Percentiles rank a stretch among this genome's conserved stretches.
These are phyloP conservation scores for Caenorhabditis panamensis DNA, from an alignment of 2,888 invertebrate species.

Conservation along the genomic window DNA sequence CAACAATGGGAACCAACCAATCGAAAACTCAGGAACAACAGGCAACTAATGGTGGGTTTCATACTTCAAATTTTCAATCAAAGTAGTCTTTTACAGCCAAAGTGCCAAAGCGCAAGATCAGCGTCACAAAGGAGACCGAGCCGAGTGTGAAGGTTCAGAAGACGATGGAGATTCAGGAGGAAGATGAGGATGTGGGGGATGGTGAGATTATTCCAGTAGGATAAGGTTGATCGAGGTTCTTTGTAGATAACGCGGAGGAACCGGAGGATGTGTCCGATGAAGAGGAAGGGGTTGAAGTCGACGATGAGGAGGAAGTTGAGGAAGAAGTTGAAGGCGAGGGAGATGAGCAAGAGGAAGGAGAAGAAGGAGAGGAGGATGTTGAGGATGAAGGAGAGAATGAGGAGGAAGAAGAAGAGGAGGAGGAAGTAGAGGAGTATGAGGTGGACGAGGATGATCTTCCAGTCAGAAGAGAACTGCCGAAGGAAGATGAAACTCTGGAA, in stretches of 20 bases:
- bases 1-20: no score
- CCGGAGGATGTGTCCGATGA: not conserved
- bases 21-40: not conserved
- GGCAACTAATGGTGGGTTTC: not conserved
- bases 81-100: not conserved
- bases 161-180: not conserved
- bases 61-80: no score
- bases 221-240: not conserved
- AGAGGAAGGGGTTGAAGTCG: not conserved
- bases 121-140: not conserved
- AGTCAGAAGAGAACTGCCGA: no score
- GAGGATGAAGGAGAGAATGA: no score
- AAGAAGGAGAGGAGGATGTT: no score
- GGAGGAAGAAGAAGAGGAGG: no score
- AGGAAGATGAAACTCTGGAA: no score
- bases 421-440: no score
- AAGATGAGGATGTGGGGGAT: not conserved
- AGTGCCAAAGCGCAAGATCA: not conserved
- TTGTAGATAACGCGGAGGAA: not conserved
- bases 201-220: not conserved
- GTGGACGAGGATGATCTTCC: no score
- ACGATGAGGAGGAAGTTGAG: not conserved
- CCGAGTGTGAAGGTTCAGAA: not conserved
- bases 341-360: no score
- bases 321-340: no score